A percentile compares a stretch with the other conserved stretches of the same genome.
These are phyloP conservation scores for Leucophora obtusa DNA, from an alignment of 2,888 invertebrate genomes.

Conservation along the genomic window DNA sequence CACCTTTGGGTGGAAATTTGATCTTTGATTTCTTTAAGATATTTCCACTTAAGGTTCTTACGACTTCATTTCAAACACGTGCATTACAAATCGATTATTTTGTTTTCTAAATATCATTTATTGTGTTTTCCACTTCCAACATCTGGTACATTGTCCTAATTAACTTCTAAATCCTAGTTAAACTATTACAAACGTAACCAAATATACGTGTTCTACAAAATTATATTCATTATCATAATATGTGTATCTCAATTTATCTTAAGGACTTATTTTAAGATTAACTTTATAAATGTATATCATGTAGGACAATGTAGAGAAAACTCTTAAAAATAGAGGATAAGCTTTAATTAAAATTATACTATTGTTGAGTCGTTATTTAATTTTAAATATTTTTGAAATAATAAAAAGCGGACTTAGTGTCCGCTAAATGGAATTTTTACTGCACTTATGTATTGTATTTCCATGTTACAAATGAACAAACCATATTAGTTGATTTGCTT, in stretches of 20 bases:
- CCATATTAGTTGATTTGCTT: neutral
- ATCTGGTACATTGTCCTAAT: neutral
- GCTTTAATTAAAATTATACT: too few species aligned
- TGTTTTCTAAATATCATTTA: neutral
- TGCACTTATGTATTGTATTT: neutral
- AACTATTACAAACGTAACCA: slow-evolving; percentile 15
- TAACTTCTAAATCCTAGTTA: slow-evolving; percentile 19
- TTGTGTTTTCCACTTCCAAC: neutral
- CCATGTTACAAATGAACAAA: slow-evolving; percentile 6
- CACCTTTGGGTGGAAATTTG: too few species aligned
- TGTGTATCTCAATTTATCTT: slow-evolving; percentile 32
- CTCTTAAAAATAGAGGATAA: too few species aligned
- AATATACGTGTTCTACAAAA: neutral
- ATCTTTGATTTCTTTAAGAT: too few species aligned
- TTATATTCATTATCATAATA: slow-evolving; percentile 38
- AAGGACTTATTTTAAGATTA: slow-evolving; percentile 26
- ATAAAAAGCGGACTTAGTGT: too few species aligned
- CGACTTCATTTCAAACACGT: neutral
- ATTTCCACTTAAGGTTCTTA: too few species aligned
- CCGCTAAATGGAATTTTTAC: neutral
- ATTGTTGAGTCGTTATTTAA: too few species aligned
- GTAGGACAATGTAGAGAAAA: too few species aligned
- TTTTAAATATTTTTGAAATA: too few species aligned
- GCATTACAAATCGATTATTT: neutral
- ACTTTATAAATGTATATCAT: neutral